These are phyloP conservation scores for Plutella xylostella DNA, from an alignment of 2,888 invertebrate genomes.

Conservation along the genomic window DNA sequence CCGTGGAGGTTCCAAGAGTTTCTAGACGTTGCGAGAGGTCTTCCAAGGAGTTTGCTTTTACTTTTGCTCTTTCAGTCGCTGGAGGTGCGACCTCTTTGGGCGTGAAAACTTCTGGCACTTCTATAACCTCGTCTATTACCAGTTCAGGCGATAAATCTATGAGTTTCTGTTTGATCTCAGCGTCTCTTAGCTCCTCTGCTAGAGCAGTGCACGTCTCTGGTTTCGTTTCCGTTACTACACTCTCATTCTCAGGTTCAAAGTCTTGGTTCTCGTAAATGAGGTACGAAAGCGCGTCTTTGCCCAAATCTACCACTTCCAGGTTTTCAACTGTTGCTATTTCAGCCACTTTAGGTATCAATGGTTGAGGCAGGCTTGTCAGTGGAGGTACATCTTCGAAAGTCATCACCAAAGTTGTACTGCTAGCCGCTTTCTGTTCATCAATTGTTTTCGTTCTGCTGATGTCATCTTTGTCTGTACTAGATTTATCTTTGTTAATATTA, in stretches of 20 bases:
- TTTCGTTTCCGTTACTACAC: slow-evolving; percentile 14
- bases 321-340: slow-evolving; percentile 16
- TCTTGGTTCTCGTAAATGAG: slow-evolving; percentile 44
- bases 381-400: neutral
- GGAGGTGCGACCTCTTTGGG: slow-evolving; percentile 30
- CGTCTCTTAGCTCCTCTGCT: slow-evolving; percentile 49
- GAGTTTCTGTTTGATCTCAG: slow-evolving; percentile 40
- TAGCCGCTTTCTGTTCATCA: slow-evolving; percentile 4
- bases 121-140: slow-evolving; percentile 45
- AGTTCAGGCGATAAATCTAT: slow-evolving; percentile 55
- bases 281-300: slow-evolving; percentile 54
- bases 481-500: too few relatives aligned
- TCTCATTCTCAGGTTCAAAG: slow-evolving; percentile 26
- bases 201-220: slow-evolving; percentile 30
- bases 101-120: slow-evolving; percentile 20
- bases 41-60: slow-evolving; percentile 51
- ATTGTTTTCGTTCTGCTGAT: slow-evolving; percentile 18
- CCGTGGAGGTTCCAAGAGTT: neutral
- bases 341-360: too few relatives aligned
- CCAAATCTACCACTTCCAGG: slow-evolving; percentile 42
- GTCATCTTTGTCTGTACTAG: neutral
- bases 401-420: slow-evolving; percentile 23
- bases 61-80: slow-evolving; percentile 49
- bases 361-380: neutral
- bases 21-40: slow-evolving; percentile 34